These are phyloP conservation scores for Conopomorpha cramerella DNA, from an alignment of 1,140 invertebrate species.

Conservation along the genomic window DNA sequence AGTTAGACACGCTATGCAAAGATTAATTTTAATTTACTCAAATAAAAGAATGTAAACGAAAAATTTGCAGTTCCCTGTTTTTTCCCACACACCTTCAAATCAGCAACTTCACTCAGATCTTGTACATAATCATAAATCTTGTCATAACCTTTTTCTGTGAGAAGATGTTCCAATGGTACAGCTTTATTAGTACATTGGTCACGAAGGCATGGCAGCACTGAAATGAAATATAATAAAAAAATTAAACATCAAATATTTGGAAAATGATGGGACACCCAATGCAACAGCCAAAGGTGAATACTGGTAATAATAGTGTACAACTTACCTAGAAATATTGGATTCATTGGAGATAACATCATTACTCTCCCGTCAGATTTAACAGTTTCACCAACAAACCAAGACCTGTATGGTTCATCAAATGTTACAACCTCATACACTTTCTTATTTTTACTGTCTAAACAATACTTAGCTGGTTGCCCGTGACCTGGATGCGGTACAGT, in stretches of 20 bases:
- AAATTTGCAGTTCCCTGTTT: too few species aligned
- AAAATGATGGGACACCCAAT: too few species aligned
- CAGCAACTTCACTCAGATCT: constrained; percentile 65
- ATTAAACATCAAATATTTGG: too few species aligned
- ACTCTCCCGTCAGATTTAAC: constrained; percentile 77
- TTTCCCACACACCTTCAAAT: constrained; percentile 72
- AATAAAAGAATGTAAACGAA: too few species aligned
- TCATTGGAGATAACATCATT: constrained; percentile 71
- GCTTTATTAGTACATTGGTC: constrained; percentile 63
- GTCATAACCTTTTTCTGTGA: constrained; percentile 51
- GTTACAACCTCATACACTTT: constrained; percentile 54
- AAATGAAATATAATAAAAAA: too few species aligned
- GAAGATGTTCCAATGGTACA: constrained; percentile 72
- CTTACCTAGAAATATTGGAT: constrained; percentile 71
- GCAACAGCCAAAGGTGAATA: too few species aligned
- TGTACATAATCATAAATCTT: constrained; percentile 27
- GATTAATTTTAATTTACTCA: too few species aligned
- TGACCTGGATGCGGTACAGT: constrained; percentile 71
- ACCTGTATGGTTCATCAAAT: constrained; percentile 68
- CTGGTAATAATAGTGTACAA: too few species aligned
- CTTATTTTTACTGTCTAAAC: constrained; percentile 61
- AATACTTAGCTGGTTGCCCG: constrained; percentile 65
- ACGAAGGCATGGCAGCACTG: constrained; percentile 63
- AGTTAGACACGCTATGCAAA: too few species aligned
- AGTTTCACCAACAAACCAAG: constrained; percentile 72